Evolutionary conservation across 2,113 vertebrate genomes (phyloP).

Genomic region (Hippocampus barbouri): DNA sequence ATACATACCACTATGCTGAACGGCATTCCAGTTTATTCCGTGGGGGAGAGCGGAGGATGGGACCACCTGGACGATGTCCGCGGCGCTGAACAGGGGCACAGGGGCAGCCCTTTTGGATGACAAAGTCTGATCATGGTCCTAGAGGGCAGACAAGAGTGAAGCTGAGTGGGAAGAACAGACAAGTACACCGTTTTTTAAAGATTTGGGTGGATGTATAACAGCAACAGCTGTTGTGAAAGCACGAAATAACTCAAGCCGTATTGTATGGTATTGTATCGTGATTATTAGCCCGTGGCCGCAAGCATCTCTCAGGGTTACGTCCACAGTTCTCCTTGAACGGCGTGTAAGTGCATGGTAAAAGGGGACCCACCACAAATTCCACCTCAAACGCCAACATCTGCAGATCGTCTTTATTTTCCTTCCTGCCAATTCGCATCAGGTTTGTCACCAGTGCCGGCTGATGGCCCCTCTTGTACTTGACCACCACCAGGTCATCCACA

Average conservation of each 20-base stretch:
- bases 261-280: too few relatives aligned
- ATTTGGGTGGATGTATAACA: too few relatives aligned
- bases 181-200: too few relatives aligned
- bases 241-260: too few relatives aligned
- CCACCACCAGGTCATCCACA: conserved; percentile 69
- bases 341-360: not conserved
- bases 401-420: conserved; percentile 62
- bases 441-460: conserved; percentile 68
- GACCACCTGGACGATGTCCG: conserved; percentile 70
- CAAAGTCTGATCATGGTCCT: conserved; percentile 52
- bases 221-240: too few relatives aligned
- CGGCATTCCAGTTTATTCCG: conserved; percentile 39
- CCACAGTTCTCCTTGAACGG: not conserved
- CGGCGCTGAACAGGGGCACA: conserved; percentile 63
- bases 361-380: conserved; percentile 65
- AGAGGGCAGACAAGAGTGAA: not conserved
- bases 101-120: conserved; percentile 53
- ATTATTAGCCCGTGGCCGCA: not conserved
- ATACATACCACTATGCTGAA: conserved; percentile 34
- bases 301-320: not conserved
- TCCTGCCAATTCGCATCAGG: conserved; percentile 69
- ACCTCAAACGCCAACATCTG: conserved; percentile 73
- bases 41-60: conserved; percentile 37
- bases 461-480: conserved; percentile 62
- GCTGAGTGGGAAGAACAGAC: conserved; percentile 1